Evolutionary conservation across 2,113 vertebrate species (phyloP).

Genomic region (Apistogramma diplotaenia): DNA sequence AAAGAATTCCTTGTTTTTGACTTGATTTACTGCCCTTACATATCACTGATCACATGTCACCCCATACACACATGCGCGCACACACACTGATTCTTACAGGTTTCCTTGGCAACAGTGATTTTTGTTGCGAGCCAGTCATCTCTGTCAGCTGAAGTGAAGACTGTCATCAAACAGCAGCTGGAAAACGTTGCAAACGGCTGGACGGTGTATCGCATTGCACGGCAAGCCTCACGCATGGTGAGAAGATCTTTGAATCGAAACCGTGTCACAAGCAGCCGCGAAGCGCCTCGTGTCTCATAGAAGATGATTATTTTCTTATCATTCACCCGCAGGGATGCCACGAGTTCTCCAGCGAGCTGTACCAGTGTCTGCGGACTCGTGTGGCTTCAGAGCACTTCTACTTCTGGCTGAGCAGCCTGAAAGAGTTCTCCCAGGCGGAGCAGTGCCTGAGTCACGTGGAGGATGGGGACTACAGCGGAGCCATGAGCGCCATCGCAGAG

Average conservation of each 20-base stretch:
- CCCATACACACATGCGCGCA: too few species aligned
- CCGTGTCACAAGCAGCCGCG: neutral
- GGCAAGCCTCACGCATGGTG: slow-evolving; percentile 96
- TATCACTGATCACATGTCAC: too few species aligned
- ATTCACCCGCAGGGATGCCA: slow-evolving; percentile 85
- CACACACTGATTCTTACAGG: too few species aligned
- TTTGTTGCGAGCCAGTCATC: slow-evolving; percentile 97
- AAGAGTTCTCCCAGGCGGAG: slow-evolving; percentile 95
- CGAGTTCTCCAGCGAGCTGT: slow-evolving; percentile 93
- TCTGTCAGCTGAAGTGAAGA: slow-evolving; percentile 89
- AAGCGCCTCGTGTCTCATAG: neutral
- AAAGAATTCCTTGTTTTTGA: neutral
- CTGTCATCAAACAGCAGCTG: slow-evolving; percentile 92
- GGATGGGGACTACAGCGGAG: slow-evolving; percentile 87
- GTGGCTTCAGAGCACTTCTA: slow-evolving; percentile 98
- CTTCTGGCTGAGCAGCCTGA: slow-evolving; percentile 98
- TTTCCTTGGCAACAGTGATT: slow-evolving; percentile 95
- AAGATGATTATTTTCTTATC: neutral
- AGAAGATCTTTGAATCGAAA: neutral
- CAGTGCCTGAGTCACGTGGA: slow-evolving; percentile 87
- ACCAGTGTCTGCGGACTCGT: slow-evolving; percentile 92
- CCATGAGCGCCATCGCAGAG: slow-evolving; percentile 90
- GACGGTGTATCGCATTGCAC: slow-evolving; percentile 95
- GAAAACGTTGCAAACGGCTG: slow-evolving; percentile 93
- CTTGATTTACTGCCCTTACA: neutral